Base-by-base conservation (phyloP, 2,113 vertebrate genomes). In the Puffinus mauretanicus region DNA sequence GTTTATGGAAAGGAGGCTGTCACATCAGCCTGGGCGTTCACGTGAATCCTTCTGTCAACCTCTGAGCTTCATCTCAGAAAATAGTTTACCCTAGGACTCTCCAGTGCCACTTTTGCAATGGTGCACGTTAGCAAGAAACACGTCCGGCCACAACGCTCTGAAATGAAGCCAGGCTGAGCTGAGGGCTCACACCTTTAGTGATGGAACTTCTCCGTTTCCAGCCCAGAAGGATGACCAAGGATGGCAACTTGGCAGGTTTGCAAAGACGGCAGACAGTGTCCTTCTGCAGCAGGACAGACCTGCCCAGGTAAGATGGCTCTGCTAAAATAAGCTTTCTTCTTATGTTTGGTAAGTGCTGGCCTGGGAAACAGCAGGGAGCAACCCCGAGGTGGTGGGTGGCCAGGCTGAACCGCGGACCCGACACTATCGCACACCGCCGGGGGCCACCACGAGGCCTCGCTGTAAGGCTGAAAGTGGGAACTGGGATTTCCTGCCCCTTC, bases 351-450 rank as follows among this genome's bases (percentile, higher is more conserved):
- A 47, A 29, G 7, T 26, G 17, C 29, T 67, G 62, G 36, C 19
- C 44, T n/a, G 20, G 30, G 34, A 58, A 60, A 49, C 5, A 24
- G 26, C 4, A 1, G 9, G 54, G 32, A 76, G 15, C 9, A 25
- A 54, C 21, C 18, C 29, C 27, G 46, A 47, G 54, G 13, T 42
- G 65, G 6, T 19, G 32, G 30, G 38, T 44, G 15, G 24, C 51
- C 55, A 44, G 40, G 17, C 17, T 85, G 82, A 58, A 42, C 25
- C 2, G 1, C 2, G 8, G 16, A 70, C 19, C 15, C 51, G 24
- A 9, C 3, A 1, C 8, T 47, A 8, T 10, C 14, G 6, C 55
- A 40, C 22, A 16, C 4, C 6, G 19, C 57, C 4, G 1, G 15
- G 24, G 12, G 2, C 16, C 36, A 27, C 21, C 54, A 62, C 2